These are phyloP conservation scores for Coluber constrictor DNA, from an alignment of 2,797 vertebrate genomes.

Conservation along the genomic window DNA sequence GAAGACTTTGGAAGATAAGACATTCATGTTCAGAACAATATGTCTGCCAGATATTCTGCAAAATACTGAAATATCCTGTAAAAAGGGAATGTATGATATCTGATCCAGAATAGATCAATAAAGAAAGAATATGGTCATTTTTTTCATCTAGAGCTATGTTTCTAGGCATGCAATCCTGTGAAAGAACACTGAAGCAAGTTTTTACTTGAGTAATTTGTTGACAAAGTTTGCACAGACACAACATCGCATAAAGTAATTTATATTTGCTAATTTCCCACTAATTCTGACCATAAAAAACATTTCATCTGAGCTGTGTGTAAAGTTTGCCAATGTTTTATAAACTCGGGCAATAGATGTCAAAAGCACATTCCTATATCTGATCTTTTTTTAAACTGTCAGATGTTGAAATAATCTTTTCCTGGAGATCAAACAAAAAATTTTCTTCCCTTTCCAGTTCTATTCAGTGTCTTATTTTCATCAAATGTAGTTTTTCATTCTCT, in stretches of 20 bases:
- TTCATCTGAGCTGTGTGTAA: background rate
- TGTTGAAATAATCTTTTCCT: background rate
- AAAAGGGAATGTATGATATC: background rate
- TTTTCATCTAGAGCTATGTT: background rate
- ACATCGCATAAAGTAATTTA: background rate
- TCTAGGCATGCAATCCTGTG: background rate
- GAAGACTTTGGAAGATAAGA: no score
- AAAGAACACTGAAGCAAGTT: background rate
- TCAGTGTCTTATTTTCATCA: background rate
- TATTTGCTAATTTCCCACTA: background rate
- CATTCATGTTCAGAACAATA: background rate
- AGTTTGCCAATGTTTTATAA: background rate
- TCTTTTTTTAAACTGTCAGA: background rate
- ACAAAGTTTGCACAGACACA: background rate
- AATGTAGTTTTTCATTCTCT: background rate
- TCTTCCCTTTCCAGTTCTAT: background rate
- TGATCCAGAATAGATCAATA: background rate
- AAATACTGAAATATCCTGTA: background rate
- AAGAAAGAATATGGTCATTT: background rate
- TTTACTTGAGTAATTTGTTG: background rate
- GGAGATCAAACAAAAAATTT: background rate
- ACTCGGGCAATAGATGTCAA: background rate
- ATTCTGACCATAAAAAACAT: background rate
- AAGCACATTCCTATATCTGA: background rate
- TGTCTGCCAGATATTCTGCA: background rate